Evolutionary conservation across 2,797 vertebrate genomes (phyloP).

Genomic region (Characodon lateralis): DNA sequence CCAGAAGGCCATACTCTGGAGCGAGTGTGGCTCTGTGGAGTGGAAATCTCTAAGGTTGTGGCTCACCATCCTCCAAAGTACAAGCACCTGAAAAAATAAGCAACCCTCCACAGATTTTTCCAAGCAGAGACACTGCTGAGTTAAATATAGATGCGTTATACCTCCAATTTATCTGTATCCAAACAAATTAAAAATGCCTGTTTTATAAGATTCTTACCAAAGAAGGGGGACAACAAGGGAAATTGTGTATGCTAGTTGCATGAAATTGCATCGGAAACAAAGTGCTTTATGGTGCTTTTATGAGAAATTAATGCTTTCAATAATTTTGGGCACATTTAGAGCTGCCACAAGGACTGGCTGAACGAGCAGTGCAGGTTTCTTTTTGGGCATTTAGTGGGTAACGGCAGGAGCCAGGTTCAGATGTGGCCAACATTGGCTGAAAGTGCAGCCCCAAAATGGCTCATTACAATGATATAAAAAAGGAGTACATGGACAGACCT

Average conservation of each 20-base stretch:
- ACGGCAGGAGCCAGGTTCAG: conserved; percentile 74
- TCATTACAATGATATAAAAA: conserved; percentile 47
- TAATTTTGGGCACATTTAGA: conserved; percentile 80
- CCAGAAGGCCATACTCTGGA: conserved; percentile 79
- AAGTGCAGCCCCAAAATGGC: conserved; percentile 56
- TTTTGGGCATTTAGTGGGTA: conserved; percentile 86
- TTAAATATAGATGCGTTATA: conserved; percentile 95
- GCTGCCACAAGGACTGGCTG: conserved; percentile 83
- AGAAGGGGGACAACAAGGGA: conserved; percentile 81
- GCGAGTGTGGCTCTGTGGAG: conserved; percentile 77
- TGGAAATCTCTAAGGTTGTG: conserved; percentile 89
- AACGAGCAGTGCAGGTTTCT: conserved; percentile 82
- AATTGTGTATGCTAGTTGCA: conserved; percentile 63
- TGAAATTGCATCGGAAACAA: conserved; percentile 33
- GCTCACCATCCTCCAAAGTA: conserved; percentile 90
- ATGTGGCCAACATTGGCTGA: conserved; percentile 70
- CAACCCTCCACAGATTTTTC: conserved; percentile 84
- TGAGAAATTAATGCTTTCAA: conserved; percentile 56
- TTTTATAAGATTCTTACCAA: conserved; percentile 83
- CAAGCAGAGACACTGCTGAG: conserved; percentile 85
- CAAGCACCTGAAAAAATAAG: conserved; percentile 99
- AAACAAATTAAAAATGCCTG: conserved; percentile 91
- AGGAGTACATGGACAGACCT: conserved; percentile 20
- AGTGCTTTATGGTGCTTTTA: conserved; percentile 46
- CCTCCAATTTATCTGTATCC: conserved; percentile 87